Base-by-base conservation (phyloP, 2,888 invertebrate species). In the Melieria picta region DNA sequence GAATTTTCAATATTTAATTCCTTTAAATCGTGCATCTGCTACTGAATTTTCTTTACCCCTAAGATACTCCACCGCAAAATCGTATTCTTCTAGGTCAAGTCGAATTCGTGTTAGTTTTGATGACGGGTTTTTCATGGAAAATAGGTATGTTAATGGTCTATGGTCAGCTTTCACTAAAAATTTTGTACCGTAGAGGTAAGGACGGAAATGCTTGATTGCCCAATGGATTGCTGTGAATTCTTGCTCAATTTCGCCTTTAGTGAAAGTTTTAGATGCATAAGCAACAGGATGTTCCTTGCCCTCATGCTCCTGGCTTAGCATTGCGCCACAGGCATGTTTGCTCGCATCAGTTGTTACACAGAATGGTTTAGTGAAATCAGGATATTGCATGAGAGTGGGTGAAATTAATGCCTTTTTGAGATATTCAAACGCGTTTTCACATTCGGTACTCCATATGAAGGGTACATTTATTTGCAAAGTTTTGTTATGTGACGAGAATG, bases 291-390 rank as follows among this genome's bases (percentile, higher is more conserved):
- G 13, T 13, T 57, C 11, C 4, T 57, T 7, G 13, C 57, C 57
- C 2, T 57, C 13, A 16, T 57, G 57, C 16, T 57, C 57, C 16
- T 57, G 13, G 13, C 57, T 57, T n/a, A 57, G 57, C 16, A 57
- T 16, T 57, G 57, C 4, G 7, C 57, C 57, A 3, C 57, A 57
- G 9, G 57, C 57, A 57, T n/a, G 16, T 16, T 57, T 57, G 57
- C 57, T 57, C 7, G 57, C 4, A 30, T 30, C 30, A 30, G 30
- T 30, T 30, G 30, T 30, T 30, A 30, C 30, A 30, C 30, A 57
- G 13, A 57, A 57, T 13, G 9, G 57, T 57, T 57, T 57, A 16
- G 4, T n/a, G 13, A 57, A 57, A 57, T 57, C 13, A 57, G 57
- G 57, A 16, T 57, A 57, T 57, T 57, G 10, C 10, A n/a, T 0